Evolutionary conservation across 1,140 invertebrate genomes (phyloP).

Genomic region (Pissodes strobi): DNA sequence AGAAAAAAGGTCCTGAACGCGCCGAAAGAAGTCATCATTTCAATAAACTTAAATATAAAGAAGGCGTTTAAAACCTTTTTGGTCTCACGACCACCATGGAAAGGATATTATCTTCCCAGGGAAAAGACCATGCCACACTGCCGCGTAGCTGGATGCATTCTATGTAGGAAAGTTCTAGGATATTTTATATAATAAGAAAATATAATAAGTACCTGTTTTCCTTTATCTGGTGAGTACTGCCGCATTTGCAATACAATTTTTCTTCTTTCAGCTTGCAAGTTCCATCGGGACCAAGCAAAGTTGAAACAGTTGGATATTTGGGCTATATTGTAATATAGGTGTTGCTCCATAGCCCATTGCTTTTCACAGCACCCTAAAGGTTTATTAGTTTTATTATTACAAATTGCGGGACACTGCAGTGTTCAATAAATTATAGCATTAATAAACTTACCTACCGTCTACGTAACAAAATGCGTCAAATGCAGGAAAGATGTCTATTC

Average conservation of each 20-base stretch:
- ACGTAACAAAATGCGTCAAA: constrained; percentile 83
- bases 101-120: no score
- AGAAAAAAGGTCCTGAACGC: no score
- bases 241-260: constrained; percentile 75
- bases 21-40: no score
- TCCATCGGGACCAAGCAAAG: constrained; percentile 91
- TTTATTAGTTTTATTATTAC: not conserved
- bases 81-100: no score
- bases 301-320: constrained; percentile 74
- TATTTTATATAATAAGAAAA: no score
- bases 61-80: no score
- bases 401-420: no score
- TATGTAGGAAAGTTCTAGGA: no score
- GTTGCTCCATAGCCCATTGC: constrained; percentile 75
- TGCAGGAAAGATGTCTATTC: constrained; percentile 90
- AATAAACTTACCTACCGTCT: constrained; percentile 58
- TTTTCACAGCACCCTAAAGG: constrained; percentile 65
- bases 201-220: constrained; percentile 58
- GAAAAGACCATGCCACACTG: no score
- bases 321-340: constrained; percentile 83
- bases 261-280: constrained; percentile 66
- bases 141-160: no score
- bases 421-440: no score
- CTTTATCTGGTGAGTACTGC: constrained; percentile 64
- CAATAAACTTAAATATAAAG: no score